Conservation (phyloP, 2,888 invertebrate species). For the Hyposoter dolosus region DNA sequence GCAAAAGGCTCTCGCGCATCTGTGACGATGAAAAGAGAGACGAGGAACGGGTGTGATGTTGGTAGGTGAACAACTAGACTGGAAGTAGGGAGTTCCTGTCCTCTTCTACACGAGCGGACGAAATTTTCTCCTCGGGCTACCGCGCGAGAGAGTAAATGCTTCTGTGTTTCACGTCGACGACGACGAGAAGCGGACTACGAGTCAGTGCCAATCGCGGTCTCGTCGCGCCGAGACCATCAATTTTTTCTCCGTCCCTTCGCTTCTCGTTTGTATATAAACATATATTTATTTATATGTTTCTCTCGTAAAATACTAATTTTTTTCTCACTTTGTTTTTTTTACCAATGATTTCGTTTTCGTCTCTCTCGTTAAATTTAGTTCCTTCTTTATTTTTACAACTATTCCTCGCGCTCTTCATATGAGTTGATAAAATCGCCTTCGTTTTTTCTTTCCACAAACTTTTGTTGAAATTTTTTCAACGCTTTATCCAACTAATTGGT, state of each 20-base stretch:
- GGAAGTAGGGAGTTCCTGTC: slow-evolving; percentile 55
- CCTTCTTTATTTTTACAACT: neutral
- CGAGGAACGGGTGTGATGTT: slow-evolving; percentile 13
- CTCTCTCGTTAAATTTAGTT: slow-evolving; percentile 4
- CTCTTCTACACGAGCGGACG: slow-evolving; percentile 45
- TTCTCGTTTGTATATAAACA: slow-evolving; percentile 43
- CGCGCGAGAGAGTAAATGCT: slow-evolving; percentile 48
- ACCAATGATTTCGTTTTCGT: neutral
- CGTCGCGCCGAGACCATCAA: slow-evolving; percentile 63
- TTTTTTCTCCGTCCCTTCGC: slow-evolving; percentile 52
- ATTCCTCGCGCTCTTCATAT: neutral
- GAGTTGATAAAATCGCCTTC: neutral
- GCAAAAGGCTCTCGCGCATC: slow-evolving; percentile 31
- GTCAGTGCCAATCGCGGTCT: slow-evolving; percentile 69
- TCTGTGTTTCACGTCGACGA: slow-evolving; percentile 47
- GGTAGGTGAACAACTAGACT: slow-evolving; percentile 21
- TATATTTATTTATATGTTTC: neutral
- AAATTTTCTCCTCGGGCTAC: slow-evolving; percentile 39
- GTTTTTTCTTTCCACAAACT: neutral
- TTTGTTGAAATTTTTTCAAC: neutral
- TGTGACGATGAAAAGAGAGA: slow-evolving; percentile 31
- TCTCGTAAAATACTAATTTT: neutral
- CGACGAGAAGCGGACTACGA: slow-evolving; percentile 45
- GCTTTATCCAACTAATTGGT: neutral
- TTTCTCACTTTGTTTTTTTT: slow-evolving; percentile 1